Conservation (phyloP, 2,888 invertebrate species). For the Andrena minutula region DNA sequence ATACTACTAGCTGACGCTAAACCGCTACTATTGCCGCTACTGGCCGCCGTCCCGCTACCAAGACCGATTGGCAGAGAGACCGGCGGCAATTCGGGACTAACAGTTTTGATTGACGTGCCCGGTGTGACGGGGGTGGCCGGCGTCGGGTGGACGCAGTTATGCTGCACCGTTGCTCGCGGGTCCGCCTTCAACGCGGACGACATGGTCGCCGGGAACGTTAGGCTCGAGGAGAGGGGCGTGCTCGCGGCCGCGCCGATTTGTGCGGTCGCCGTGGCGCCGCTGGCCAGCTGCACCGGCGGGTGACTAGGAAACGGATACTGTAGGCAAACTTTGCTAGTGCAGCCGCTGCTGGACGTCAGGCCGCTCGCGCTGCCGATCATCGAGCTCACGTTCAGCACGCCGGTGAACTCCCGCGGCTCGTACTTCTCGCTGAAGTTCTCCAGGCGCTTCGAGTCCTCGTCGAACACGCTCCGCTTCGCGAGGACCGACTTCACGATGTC, state of each 20-base stretch:
- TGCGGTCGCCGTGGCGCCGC: constrained; percentile 51
- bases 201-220: constrained; percentile 60
- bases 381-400: constrained; percentile 77
- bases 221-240: constrained; percentile 59
- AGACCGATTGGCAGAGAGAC: constrained; percentile 79
- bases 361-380: constrained; percentile 73
- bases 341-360: constrained; percentile 73
- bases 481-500: constrained; percentile 97
- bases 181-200: constrained; percentile 76
- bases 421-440: constrained; percentile 95
- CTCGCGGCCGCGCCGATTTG: constrained; percentile 57
- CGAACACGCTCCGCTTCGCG: constrained; percentile 97
- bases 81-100: constrained; percentile 82
- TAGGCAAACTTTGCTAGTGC: constrained; percentile 87
- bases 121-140: constrained; percentile 82
- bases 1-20: constrained; percentile 72
- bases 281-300: constrained; percentile 86
- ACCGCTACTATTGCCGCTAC: constrained; percentile 70
- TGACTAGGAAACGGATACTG: constrained; percentile 93
- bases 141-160: constrained; percentile 80
- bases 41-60: constrained; percentile 70
- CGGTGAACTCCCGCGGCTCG: constrained; percentile 88
- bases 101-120: constrained; percentile 80
- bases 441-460: constrained; percentile 96
- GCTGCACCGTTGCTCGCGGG: constrained; percentile 74